Evolutionary conservation across 2,797 vertebrate genomes (phyloP), one percentile per base, ranked within the genome.

Genomic region (Brotula barbata): DNA sequence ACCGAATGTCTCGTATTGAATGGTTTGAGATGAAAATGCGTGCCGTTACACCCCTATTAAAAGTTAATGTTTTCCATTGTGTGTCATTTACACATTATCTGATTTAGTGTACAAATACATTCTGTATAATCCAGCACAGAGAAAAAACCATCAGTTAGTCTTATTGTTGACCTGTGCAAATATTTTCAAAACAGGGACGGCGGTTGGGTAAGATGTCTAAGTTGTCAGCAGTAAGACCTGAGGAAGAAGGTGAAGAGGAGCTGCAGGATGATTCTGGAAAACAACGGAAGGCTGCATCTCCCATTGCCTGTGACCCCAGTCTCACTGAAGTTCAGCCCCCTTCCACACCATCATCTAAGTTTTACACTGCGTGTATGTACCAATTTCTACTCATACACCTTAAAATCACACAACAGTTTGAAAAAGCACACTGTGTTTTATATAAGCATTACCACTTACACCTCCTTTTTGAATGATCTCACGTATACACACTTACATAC

Each of bases 341-440:
- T 86, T 87, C 94, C 85, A 90, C 90, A 85, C 85, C 93, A 81
- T 85, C 95, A 75, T 81, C 96, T 90, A 84, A 93, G 84, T 93
- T 94, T 86, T 89, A 88, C 92, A 94, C 94, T 79, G 64, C 82
- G 94, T 95, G 97, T 99, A 99, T 91, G 97, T 98, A 97, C 94
- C 87, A 80, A 88, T 87, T 82, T 89, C 91, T 91, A 92, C 89
- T 87, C 86, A 51, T 67, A 82, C 85, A 88, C 82, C 70, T 77
- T 60, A 57, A 64, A 37, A 58, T 63, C 71, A 78, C 51, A 65
- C 68, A 56, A 28, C 58, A 65, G 54, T 65, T 60, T 19, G 54
- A 77, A 69, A n/a, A 44, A 19, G 46, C 68, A 80, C 63, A 25
- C 50, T 57, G 15, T 40, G 23, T 28, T 33, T 56, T 40, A 48